Evolutionary conservation across 2,113 vertebrate species (phyloP), one percentile per base, ranked within the genome.

Genomic region (Epinephelus lanceolatus): DNA sequence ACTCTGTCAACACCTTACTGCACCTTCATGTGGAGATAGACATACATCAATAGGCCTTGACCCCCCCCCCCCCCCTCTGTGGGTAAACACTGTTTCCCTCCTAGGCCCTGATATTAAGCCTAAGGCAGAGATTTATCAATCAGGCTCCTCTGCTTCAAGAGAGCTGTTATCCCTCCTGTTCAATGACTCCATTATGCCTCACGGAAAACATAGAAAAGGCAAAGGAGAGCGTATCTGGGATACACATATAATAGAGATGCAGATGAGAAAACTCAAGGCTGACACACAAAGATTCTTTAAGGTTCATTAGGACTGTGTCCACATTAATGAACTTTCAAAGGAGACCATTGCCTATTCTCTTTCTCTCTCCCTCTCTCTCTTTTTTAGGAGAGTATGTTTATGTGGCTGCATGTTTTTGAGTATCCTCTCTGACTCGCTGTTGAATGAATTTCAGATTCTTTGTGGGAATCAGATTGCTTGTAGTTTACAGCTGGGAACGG

Each of bases 21-120:
- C 80, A 88, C 70, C 84, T 89, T 88, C 69, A 79, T 76, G 85
- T 52, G 1, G 21, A 86, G 67, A 88, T 86, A 59, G 91, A 91
- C 84, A 78, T 53, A 57, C 79, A 88, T 91, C 87, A 88, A 78
- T 85, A 84, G 69, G 62, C 71, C 62, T 71, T 65, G 65, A 83
- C 61, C 70, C 73, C 71, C 25, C 25, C 71, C 25, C 25, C 25
- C 25, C 25, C 4, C 42, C 49, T 11, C 66, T 63, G 27, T 78
- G 65, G 51, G 33, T 86, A 86, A 85, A 83, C 76, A 75, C 33
- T 59, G 65, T 80, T 79, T 81, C 80, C 49, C 76, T 76, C 78
- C 11, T 59, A 25, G 68, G 42, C 59, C 13, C 8, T 76, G 78
- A 80, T 78, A 69, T 63, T 78, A 51, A 60, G 49, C 75, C 51